Base-by-base conservation (phyloP, 2,113 vertebrate species). In the Vulpes lagopus region DNA sequence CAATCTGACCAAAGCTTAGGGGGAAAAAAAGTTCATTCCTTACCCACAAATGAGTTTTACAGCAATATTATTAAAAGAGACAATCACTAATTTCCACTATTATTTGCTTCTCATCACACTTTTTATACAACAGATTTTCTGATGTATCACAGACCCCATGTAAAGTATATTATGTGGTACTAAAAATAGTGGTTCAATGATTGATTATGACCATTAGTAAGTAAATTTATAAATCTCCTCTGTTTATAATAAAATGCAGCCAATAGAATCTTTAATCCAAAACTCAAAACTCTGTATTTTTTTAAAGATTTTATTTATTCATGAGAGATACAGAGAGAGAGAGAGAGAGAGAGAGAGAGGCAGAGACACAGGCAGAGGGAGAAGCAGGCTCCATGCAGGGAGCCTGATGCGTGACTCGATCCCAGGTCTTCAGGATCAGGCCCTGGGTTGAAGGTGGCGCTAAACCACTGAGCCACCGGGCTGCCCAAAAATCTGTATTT, bases 141-240 rank as follows among this genome's bases (percentile, higher is more conserved):
- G 89, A 14, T 67, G 7, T 64, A 96, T 76, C 43, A 95, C 1
- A 96, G 53, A 89, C 71, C 0, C 9, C 65, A 76, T 57, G 53
- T 83, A 95, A 97, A 89, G 60, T 25, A 89, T 62, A 1, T 3
- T 22, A 76, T 32, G 38, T 51, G 1, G 57, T 96, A 85, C 67
- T 12, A 2, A 90, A 55, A 71, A 93, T 90, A 98, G 4, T 94
- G 32, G 78, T 94, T 98, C 49, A 96, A 15, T 88, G 97, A 94
- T 93, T 94, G 96, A 65, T 85, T 95, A 83, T 93, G 82, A 74
- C 38, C 76, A 89, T 86, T 94, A 79, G 96, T 95, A 97, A 97
- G 51, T 80, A 95, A 80, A 82, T 96, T 82, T 17, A 76, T 25
- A 96, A 95, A 97, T 12, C 19, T 38, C 0, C 69, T 95, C 89